Conservation (phyloP, 64 coral and sea anemone genomes). For the Porites australiensis region DNA sequence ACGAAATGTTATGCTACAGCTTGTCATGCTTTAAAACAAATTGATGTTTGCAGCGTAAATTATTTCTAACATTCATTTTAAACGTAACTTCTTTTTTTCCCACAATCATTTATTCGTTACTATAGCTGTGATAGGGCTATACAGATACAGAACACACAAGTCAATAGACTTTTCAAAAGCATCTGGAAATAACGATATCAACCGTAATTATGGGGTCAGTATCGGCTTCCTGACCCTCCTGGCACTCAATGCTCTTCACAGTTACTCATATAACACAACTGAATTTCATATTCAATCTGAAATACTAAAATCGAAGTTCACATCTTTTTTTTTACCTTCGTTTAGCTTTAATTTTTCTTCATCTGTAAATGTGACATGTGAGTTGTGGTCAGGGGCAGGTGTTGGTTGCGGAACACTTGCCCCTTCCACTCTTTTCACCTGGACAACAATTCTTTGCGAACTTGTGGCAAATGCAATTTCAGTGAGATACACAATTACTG, state of each 20-base stretch:
- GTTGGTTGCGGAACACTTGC: conserved; percentile 52
- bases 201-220: too few relatives aligned
- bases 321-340: conserved; percentile 34
- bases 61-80: conserved; percentile 35
- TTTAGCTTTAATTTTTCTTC: conserved; percentile 69
- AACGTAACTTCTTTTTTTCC: background rate
- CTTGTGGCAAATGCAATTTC: conserved; percentile 66
- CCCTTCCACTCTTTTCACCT: conserved; percentile 63
- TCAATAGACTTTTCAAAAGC: too few relatives aligned
- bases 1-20: conserved; percentile 29
- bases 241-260: too few relatives aligned
- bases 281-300: conserved; percentile 38
- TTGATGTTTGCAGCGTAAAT: conserved; percentile 29
- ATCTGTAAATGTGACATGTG: conserved; percentile 56
- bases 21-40: conserved; percentile 1
- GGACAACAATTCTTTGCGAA: conserved; percentile 65
- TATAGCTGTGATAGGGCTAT: conserved; percentile 1
- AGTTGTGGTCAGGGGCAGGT: conserved; percentile 45
- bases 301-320: background rate
- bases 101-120: too few relatives aligned
- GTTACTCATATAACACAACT: too few relatives aligned
- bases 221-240: too few relatives aligned
- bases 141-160: background rate
- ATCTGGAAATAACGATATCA: too few relatives aligned
- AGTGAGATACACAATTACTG: conserved; percentile 66